Percentiles rank a stretch among this genome's conserved stretches.
Conservation (phyloP, 2,113 vertebrate species). For the Eidolon helvum region DNA sequence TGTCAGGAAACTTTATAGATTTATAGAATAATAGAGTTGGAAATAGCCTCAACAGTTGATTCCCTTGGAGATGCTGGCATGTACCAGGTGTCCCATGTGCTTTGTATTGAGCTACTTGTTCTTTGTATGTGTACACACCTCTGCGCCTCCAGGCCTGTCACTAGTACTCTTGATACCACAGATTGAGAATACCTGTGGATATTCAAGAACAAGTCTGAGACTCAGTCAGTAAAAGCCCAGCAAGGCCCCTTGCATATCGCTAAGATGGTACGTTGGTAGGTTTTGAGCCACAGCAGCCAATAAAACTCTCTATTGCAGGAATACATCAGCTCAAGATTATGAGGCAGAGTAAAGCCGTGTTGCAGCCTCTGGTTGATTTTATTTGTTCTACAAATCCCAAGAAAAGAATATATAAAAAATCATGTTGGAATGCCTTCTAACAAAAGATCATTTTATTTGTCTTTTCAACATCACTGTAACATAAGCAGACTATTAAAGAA, state of each 20-base stretch:
- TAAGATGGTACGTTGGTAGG: not conserved
- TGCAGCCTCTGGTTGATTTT: not conserved
- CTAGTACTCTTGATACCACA: not conserved
- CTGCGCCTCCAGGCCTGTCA: constrained; percentile 23
- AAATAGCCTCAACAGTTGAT: not conserved
- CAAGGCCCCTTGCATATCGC: not conserved
- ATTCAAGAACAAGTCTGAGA: not conserved
- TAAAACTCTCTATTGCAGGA: not conserved
- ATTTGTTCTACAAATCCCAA: not conserved
- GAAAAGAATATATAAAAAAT: not conserved
- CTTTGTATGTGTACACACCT: not conserved
- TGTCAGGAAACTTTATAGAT: not conserved
- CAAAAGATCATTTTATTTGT: not conserved
- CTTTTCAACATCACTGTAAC: not conserved
- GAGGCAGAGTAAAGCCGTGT: not conserved
- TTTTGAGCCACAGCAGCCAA: not conserved
- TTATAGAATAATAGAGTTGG: not conserved
- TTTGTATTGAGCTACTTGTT: not conserved
- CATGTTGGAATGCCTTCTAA: not conserved
- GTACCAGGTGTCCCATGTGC: not conserved
- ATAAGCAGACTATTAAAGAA: not conserved
- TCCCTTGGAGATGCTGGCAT: not conserved
- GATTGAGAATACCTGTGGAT: not conserved
- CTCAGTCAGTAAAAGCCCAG: not conserved
- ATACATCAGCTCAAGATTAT: not conserved